Evolutionary conservation across 2,113 vertebrate species (phyloP).

Genomic region (Actinemys pallida): DNA sequence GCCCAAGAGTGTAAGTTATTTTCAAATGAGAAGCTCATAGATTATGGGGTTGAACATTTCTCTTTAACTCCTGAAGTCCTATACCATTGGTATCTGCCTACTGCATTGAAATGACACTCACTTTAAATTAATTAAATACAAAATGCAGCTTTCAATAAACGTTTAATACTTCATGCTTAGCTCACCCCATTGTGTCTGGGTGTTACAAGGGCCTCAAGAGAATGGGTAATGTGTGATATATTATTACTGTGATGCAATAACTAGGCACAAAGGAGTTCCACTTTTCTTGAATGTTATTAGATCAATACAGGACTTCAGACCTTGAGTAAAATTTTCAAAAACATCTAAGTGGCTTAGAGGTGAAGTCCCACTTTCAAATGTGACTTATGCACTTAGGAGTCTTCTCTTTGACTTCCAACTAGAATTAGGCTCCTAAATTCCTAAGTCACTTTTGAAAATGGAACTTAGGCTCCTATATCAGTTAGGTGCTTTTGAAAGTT

Average conservation of each 20-base stretch:
- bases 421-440: not conserved
- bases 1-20: constrained; percentile 48
- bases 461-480: not conserved
- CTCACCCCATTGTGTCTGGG: not conserved
- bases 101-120: constrained; percentile 13
- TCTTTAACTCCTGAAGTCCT: constrained; percentile 46
- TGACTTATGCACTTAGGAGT: not conserved
- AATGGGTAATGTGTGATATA: constrained; percentile 24
- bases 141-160: not conserved
- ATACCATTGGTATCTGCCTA: constrained; percentile 3
- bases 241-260: not conserved
- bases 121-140: constrained; percentile 11
- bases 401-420: not conserved
- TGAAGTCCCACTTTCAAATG: constrained; percentile 28
- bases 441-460: not conserved
- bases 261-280: not conserved
- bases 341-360: not conserved
- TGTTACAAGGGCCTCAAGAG: constrained; percentile 12
- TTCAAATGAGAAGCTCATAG: constrained; percentile 30
- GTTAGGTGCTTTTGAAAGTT: not conserved
- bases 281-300: not conserved
- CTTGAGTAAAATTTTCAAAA: constrained; percentile 6
- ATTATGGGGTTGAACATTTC: constrained; percentile 6
- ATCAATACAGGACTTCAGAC: not conserved
- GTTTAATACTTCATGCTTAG: not conserved